Conservation (phyloP, 1,140 invertebrate genomes). For the Hormaphis cornu region DNA sequence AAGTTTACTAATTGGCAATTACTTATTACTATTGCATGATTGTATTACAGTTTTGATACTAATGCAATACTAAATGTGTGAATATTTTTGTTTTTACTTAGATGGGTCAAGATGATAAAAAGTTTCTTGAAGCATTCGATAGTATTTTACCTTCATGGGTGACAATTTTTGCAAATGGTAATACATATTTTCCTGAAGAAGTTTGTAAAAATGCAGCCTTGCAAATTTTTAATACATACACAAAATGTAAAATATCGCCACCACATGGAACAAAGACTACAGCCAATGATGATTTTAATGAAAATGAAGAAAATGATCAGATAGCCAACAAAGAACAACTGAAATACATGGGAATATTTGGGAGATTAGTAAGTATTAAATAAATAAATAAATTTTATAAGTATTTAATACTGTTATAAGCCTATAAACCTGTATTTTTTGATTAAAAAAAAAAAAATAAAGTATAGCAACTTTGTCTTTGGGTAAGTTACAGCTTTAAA, state of each 20-base stretch:
- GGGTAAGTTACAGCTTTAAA: no score
- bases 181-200: constrained; percentile 47
- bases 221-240: constrained; percentile 67
- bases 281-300: constrained; percentile 53
- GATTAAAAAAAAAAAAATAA: no score
- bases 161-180: constrained; percentile 50
- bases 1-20: constrained; percentile 36
- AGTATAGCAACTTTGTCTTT: no score
- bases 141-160: constrained; percentile 73
- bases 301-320: constrained; percentile 59
- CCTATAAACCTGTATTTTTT: no score
- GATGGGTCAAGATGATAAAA: constrained; percentile 52
- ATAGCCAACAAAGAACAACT: constrained; percentile 60
- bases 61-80: no score
- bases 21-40: constrained; percentile 24
- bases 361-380: constrained; percentile 41
- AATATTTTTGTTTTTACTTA: constrained; percentile 36
- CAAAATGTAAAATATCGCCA: constrained; percentile 69
- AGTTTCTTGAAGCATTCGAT: constrained; percentile 70
- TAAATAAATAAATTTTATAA: background rate
- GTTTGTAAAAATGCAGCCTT: constrained; percentile 46
- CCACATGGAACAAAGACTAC: constrained; percentile 63
- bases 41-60: background rate
- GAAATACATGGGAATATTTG: constrained; percentile 53
- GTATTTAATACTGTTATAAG: no score